These are phyloP conservation scores for Cyanoderma ruficeps DNA, from an alignment of 2,113 vertebrate genomes.

Conservation along the genomic window DNA sequence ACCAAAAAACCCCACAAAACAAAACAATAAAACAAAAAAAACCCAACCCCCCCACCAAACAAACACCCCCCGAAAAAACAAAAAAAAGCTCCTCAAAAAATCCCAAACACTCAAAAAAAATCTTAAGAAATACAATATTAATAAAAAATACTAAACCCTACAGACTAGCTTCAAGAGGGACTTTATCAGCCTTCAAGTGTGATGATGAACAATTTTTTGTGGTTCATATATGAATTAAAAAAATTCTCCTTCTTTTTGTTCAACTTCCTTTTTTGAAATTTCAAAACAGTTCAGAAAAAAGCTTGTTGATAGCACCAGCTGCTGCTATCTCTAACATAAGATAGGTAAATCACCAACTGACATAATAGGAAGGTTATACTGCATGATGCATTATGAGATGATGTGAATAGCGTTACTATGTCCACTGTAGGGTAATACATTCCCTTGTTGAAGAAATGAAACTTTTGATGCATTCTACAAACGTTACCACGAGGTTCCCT, in stretches of 20 bases:
- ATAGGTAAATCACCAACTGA: background rate
- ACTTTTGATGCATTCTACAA: background rate
- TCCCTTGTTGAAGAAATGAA: background rate
- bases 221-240: background rate
- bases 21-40: background rate
- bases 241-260: background rate
- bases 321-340: background rate
- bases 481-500: background rate
- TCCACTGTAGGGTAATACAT: background rate
- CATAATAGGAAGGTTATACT: background rate
- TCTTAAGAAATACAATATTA: background rate
- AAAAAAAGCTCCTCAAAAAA: background rate
- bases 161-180: background rate
- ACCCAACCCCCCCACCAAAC: no score
- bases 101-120: background rate
- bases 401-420: background rate
- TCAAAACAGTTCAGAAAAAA: background rate
- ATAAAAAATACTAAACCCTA: background rate
- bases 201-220: background rate
- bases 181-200: background rate
- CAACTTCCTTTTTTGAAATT: background rate
- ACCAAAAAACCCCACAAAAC: no score
- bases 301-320: background rate
- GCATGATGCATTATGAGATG: background rate
- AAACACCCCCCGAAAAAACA: no score